Base-by-base conservation (phyloP, 2,113 vertebrate species). In the Paraplagusia blochii region DNA sequence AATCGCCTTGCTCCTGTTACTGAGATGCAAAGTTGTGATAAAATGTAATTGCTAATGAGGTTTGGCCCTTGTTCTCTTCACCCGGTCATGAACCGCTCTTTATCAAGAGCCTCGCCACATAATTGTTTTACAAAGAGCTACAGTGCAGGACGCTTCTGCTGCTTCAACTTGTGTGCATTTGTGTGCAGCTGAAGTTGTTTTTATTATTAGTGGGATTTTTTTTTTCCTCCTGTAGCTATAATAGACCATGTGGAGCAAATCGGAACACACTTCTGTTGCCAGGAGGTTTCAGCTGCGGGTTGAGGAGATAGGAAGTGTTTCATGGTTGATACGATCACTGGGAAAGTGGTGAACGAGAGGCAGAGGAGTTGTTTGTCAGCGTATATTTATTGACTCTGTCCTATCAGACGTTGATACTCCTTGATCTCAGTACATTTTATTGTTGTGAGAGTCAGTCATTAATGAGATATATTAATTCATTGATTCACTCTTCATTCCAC, bases 291-390 rank as follows among this genome's bases (percentile, higher is more conserved):
- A 89, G 74, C 80, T 79, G 74, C 77, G 84, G 90, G 84, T 84
- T 62, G 66, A 89, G 86, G 90, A 90, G 69, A 82, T 69, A 83
- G 88, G 82, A 88, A 90, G 87, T 86, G 69, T 90, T 88, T 86
- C 87, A 91, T 88, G 87, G 79, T 87, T 81, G 86, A 88, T 89
- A 87, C 82, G 86, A 81, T 85, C 88, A 88, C 85, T 66, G 74
- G 88, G 88, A 92, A 88, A 93, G 90, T 86, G 77, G 85, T 90
- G 90, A 90, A 92, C 91, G 89, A 90, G 83, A 85, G 80, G 40
- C 29, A 84, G 85, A 88, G 83, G 77, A 81, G 87, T 67, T 87
- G 75, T 87, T 88, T 89, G 87, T 85, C 87, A 82, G 22, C 6
- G 22, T 6, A 29, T 29, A 6, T 29, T 29, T 29, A 29, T 6